Percentiles rank a stretch among this genome's conserved stretches.
These are phyloP conservation scores for Pleuronectes platessa DNA, from an alignment of 2,113 vertebrate genomes.

Conservation along the genomic window DNA sequence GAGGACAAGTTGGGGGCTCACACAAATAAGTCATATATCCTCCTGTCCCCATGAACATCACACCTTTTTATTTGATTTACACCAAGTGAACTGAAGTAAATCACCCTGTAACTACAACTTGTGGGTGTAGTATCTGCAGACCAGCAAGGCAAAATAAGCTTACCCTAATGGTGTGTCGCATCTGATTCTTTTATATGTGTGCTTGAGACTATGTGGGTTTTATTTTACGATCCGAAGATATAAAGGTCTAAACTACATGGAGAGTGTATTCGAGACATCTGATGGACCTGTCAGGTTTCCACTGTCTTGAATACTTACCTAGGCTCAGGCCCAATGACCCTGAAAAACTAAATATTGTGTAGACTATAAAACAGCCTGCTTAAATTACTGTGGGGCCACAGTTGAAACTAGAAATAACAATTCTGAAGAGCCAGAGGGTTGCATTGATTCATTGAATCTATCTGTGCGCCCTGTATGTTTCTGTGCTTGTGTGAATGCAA, in stretches of 20 bases:
- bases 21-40: too few relatives aligned
- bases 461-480: conserved; percentile 26
- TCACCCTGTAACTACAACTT: neutral
- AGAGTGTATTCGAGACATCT: neutral
- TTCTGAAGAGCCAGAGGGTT: conserved; percentile 1
- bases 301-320: neutral
- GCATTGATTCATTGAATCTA: conserved; percentile 29
- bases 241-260: neutral
- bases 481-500: conserved; percentile 36
- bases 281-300: conserved; percentile 5
- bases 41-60: neutral
- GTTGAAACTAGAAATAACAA: conserved; percentile 19
- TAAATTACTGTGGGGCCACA: conserved; percentile 8
- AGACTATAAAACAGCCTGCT: conserved; percentile 22
- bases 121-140: too few relatives aligned
- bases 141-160: neutral
- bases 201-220: neutral
- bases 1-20: neutral
- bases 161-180: neutral
- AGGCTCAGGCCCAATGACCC: neutral
- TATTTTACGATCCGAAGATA: neutral
- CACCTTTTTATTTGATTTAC: neutral
- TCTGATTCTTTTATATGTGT: neutral
- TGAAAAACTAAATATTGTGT: conserved; percentile 11
- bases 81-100: neutral